These are phyloP conservation scores for Pelodytes ibericus DNA, from an alignment of 2,797 vertebrate genomes.

Conservation along the genomic window DNA sequence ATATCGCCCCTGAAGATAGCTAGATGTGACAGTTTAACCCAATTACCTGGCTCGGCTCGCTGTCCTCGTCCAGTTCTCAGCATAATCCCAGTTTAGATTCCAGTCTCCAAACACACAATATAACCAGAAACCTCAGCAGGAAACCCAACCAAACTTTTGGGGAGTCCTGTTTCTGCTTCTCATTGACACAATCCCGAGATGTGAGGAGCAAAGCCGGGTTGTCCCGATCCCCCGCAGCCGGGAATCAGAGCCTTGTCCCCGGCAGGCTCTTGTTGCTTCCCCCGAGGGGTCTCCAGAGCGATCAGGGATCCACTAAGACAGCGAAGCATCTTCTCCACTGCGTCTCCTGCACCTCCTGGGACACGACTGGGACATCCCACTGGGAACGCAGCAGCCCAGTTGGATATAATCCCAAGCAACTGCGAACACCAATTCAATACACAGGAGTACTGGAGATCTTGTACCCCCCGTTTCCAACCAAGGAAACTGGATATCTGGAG, in stretches of 20 bases:
- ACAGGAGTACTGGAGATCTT: neutral
- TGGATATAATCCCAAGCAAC: constrained; percentile 2
- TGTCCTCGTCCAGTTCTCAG: constrained; percentile 27
- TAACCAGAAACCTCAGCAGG: neutral
- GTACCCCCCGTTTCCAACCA: neutral
- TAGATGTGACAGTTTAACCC: too few species aligned
- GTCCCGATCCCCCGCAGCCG: constrained; percentile 18
- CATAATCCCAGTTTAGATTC: constrained; percentile 13
- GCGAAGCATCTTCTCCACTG: constrained; percentile 70
- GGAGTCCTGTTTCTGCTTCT: constrained; percentile 3
- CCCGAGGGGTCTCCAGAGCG: constrained; percentile 57
- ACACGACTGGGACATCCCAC: constrained; percentile 60
- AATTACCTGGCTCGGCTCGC: constrained; percentile 27
- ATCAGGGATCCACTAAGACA: constrained; percentile 65
- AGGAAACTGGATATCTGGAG: neutral
- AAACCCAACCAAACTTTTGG: constrained; percentile 28
- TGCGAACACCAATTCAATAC: neutral
- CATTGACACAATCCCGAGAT: constrained; percentile 13
- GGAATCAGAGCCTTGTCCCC: constrained; percentile 15
- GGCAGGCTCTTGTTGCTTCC: constrained; percentile 30
- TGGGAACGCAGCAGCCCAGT: constrained; percentile 1
- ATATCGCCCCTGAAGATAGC: too few species aligned
- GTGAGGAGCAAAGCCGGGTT: neutral
- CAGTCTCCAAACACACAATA: constrained; percentile 11
- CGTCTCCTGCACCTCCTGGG: constrained; percentile 68